Evolutionary conservation across 1,140 invertebrate genomes (phyloP).

Genomic region (Sycobia sp.): DNA sequence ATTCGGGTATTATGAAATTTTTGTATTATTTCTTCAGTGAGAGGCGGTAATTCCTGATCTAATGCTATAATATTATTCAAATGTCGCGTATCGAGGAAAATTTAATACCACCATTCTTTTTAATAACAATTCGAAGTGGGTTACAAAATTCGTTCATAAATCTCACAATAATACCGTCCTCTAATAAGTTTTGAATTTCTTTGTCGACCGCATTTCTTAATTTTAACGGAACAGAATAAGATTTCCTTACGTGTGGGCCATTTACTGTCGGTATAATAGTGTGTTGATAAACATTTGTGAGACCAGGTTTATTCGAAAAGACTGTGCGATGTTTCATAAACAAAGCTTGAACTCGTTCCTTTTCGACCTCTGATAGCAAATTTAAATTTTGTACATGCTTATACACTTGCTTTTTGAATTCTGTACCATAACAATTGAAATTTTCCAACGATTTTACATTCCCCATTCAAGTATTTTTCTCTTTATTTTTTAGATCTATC

Average conservation of each 20-base stretch:
- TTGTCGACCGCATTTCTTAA: neutral
- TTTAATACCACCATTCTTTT: neutral
- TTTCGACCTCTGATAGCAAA: too few species aligned
- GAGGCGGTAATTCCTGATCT: too few species aligned
- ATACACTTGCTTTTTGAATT: too few species aligned
- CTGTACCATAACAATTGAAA: too few species aligned
- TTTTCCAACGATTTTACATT: too few species aligned
- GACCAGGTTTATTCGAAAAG: neutral
- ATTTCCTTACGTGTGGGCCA: too few species aligned
- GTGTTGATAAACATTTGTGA: neutral
- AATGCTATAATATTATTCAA: neutral
- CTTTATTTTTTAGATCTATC: too few species aligned
- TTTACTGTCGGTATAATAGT: neutral
- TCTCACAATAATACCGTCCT: neutral
- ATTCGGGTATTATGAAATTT: neutral
- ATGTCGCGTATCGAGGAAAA: neutral
- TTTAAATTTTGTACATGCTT: too few species aligned
- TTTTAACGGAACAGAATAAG: neutral
- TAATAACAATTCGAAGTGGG: neutral
- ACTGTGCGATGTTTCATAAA: too few species aligned
- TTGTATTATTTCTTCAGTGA: too few species aligned
- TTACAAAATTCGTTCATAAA: neutral
- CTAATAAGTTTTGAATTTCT: neutral
- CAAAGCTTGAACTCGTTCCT: too few species aligned
- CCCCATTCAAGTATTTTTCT: too few species aligned